Base-by-base conservation (phyloP, 2,113 vertebrate genomes). In the Chionis minor region DNA sequence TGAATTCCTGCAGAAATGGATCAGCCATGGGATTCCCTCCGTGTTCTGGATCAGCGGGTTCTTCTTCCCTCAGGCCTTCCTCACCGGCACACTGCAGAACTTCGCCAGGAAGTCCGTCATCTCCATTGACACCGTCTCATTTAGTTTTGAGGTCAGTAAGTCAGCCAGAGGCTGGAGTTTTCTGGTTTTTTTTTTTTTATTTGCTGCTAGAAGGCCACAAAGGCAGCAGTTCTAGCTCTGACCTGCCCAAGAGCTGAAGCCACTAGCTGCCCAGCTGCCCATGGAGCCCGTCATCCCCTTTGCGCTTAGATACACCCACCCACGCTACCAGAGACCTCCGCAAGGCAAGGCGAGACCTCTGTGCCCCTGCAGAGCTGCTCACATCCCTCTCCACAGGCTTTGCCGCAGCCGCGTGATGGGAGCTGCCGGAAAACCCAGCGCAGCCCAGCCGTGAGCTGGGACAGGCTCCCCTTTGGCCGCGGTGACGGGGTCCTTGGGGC, bases 21-120 rank as follows among this genome's bases (percentile, higher is more conserved):
- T 99, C 96, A 62, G 66, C 28, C 55, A 95, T 0, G 99, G 99
- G 58, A 98, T 98, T 88, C 99, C 99, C 7, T 81, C 98, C 0
- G 98, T 99, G 28, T 99, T 99, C 98, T 99, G 99, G 99, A 99
- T 99, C 96, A 99, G 99, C 0, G 98, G 99, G 5, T 99, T 99
- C 96, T 99, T 99, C 97, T 99, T 99, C 96, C 99, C 99, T 1
- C 99, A 99, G 94, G 99, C 99, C 35, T 99, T 99, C 94, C 98
- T 99, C 85, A 99, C 99, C 0, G 99, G 99, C 52, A 99, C 98
- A 3, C 97, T 99, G 58, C 99, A 99, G 97, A 99, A 99, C 96
- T 99, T 98, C 0, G 99, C 99, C 87, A 98, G 99, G 12, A 98
- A 98, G 47, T 98, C 97, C 0, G 21, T 98, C 71, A 97, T 98